Evolutionary conservation across 2,888 invertebrate species (phyloP).

Genomic region (Spodoptera littoralis): DNA sequence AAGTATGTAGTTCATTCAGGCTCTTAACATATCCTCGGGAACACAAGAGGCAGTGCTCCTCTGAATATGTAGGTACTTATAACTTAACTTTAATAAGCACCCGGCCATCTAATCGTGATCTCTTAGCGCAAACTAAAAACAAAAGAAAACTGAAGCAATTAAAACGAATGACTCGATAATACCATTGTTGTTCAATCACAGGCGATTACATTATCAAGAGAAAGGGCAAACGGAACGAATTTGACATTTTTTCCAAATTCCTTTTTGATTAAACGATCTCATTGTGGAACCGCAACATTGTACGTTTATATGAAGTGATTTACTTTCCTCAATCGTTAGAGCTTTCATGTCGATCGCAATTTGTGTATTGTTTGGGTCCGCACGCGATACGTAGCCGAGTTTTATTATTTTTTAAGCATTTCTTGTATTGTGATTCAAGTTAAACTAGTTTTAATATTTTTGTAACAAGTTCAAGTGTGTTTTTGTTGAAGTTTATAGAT

Average conservation of each 20-base stretch:
- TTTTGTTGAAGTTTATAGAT: constrained; percentile 6
- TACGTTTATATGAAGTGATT: constrained; percentile 71
- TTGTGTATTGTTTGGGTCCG: constrained; percentile 63
- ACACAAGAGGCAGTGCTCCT: too few relatives aligned
- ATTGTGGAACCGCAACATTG: constrained; percentile 61
- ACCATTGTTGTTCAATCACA: constrained; percentile 30
- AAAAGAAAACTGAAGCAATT: constrained; percentile 5
- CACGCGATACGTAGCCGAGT: constrained; percentile 65
- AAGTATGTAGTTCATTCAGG: too few relatives aligned
- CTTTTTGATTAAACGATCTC: constrained; percentile 61
- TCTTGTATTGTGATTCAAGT: constrained; percentile 33
- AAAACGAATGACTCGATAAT: constrained; percentile 36
- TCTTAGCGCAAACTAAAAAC: too few relatives aligned
- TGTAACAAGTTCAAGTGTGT: constrained; percentile 38
- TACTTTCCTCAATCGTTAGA: constrained; percentile 72
- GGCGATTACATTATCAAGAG: constrained; percentile 30
- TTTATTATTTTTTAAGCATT: constrained; percentile 50
- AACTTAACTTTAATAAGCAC: too few relatives aligned
- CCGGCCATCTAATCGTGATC: too few relatives aligned
- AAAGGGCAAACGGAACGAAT: constrained; percentile 29
- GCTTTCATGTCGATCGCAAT: constrained; percentile 71
- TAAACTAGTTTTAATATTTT: constrained; percentile 24
- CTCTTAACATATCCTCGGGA: too few relatives aligned
- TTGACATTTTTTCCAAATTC: constrained; percentile 54
- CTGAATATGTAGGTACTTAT: too few relatives aligned